These are phyloP conservation scores for Agrochola lota DNA, from an alignment of 2,888 invertebrate species.

Conservation along the genomic window DNA sequence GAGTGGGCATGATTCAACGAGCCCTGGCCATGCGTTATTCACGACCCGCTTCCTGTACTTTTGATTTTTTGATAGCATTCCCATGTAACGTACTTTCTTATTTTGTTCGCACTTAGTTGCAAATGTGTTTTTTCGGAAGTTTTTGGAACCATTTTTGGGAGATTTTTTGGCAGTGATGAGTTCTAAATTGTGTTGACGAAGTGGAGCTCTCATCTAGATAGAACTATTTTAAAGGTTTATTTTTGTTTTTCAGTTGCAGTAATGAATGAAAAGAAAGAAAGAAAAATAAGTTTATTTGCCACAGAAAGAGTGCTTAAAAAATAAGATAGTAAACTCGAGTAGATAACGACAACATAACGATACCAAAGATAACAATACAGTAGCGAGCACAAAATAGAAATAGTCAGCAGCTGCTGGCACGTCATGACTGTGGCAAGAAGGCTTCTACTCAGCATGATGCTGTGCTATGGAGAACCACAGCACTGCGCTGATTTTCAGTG, in stretches of 20 bases:
- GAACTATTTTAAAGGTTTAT: background rate
- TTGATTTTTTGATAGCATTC: constrained; percentile 76
- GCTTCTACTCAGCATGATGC: too few species aligned
- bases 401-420: too few species aligned
- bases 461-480: too few species aligned
- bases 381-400: too few species aligned
- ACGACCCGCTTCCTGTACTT: constrained; percentile 65
- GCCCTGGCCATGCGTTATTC: constrained; percentile 71
- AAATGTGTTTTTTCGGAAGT: constrained; percentile 48
- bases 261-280: too few species aligned
- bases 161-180: constrained; percentile 33
- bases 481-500: too few species aligned
- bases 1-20: constrained; percentile 48
- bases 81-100: constrained; percentile 68
- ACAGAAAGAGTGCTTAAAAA: too few species aligned
- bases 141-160: constrained; percentile 30
- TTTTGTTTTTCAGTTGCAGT: background rate
- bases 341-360: too few species aligned
- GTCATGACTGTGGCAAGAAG: too few species aligned
- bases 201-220: background rate
- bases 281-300: too few species aligned
- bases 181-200: constrained; percentile 34
- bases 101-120: constrained; percentile 57
- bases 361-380: too few species aligned
- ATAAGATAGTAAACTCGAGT: too few species aligned